These are phyloP conservation scores for Sebastes cheni DNA, from an alignment of 2,797 vertebrate genomes.

Conservation along the genomic window DNA sequence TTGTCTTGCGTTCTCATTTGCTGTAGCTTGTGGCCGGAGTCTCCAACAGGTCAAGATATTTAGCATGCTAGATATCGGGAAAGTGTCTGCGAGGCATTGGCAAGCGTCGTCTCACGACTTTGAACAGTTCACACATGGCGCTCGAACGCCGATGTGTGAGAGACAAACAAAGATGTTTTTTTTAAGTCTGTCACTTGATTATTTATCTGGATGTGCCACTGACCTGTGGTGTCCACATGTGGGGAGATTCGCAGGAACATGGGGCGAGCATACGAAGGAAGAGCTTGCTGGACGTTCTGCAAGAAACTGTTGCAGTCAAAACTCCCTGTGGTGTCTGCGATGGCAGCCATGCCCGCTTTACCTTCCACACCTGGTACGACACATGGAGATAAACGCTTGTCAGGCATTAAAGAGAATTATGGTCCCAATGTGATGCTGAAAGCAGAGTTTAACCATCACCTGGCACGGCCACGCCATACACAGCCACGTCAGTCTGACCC, in stretches of 20 bases:
- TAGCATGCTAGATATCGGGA: too few species aligned
- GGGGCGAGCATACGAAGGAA: conserved; percentile 90
- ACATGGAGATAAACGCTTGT: background rate
- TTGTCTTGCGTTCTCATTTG: too few species aligned
- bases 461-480: conserved; percentile 89
- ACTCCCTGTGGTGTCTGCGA: conserved; percentile 81
- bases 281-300: conserved; percentile 82
- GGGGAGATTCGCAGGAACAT: conserved; percentile 91
- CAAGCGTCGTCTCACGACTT: too few species aligned
- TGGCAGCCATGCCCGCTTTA: conserved; percentile 94
- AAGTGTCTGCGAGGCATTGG: too few species aligned
- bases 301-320: conserved; percentile 85
- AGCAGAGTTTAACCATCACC: conserved; percentile 69
- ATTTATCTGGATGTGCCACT: background rate
- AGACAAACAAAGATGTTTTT: too few species aligned
- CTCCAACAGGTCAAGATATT: too few species aligned
- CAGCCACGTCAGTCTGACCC: conserved; percentile 88
- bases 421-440: background rate
- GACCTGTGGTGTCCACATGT: conserved; percentile 92
- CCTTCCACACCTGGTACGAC: conserved; percentile 88
- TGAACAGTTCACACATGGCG: too few species aligned
- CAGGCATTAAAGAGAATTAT: background rate
- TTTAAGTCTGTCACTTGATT: background rate
- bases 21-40: too few species aligned
- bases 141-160: too few species aligned